Conservation (phyloP, 2,888 invertebrate genomes). For the Hemaris fuciformis region DNA sequence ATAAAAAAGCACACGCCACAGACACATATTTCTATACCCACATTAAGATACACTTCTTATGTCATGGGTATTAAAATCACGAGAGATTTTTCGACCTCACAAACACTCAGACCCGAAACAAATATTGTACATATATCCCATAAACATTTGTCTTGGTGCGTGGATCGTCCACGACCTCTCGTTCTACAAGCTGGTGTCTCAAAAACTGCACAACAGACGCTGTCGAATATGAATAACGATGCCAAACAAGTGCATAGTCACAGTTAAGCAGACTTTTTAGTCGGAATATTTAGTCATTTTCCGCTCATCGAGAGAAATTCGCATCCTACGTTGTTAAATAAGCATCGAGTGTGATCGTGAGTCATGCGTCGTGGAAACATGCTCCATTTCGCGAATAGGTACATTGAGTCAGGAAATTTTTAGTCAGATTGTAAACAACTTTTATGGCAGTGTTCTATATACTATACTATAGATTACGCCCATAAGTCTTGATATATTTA, state of each 20-base stretch:
- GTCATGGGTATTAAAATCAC: too few relatives aligned
- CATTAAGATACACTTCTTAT: too few relatives aligned
- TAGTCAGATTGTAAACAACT: constrained; percentile 4
- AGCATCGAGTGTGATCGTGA: constrained; percentile 27
- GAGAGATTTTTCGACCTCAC: too few relatives aligned
- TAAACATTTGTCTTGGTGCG: too few relatives aligned
- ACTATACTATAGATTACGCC: neutral
- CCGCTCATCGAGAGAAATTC: constrained; percentile 19
- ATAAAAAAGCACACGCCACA: too few relatives aligned
- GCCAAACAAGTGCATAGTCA: neutral
- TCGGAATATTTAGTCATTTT: constrained; percentile 17
- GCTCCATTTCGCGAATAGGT: constrained; percentile 42
- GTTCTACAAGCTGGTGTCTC: too few relatives aligned
- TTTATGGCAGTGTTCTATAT: constrained; percentile 10
- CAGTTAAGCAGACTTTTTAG: constrained; percentile 5
- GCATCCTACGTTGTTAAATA: constrained; percentile 23
- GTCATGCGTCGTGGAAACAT: constrained; percentile 48
- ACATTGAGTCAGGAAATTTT: constrained; percentile 22
- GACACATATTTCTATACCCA: too few relatives aligned
- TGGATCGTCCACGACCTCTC: too few relatives aligned
- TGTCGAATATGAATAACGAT: neutral
- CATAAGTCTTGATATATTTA: neutral
- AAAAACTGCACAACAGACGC: neutral
- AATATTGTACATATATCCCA: too few relatives aligned
- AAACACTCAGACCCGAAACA: too few relatives aligned